Evolutionary conservation across 2,888 invertebrate species (phyloP).

Genomic region (Ophioninae sp.): DNA sequence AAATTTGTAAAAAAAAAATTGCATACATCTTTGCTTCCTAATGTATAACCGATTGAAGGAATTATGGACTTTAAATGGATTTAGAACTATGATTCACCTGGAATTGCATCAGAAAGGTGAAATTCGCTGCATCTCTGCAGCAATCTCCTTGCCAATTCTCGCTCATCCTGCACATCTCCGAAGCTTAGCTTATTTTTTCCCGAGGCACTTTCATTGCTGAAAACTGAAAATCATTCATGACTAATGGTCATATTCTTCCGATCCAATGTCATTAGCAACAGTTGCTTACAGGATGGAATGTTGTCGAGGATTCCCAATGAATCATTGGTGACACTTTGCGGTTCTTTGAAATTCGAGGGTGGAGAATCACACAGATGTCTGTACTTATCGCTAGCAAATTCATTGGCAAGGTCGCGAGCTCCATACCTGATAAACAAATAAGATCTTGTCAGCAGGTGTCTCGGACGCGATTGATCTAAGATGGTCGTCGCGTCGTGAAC

Average conservation of each 20-base stretch:
- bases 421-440: constrained; percentile 36
- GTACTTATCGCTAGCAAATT: constrained; percentile 20
- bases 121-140: constrained; percentile 71
- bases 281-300: constrained; percentile 70
- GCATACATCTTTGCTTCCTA: neutral
- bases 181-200: constrained; percentile 62
- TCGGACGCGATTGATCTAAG: neutral
- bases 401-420: constrained; percentile 13
- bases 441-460: neutral
- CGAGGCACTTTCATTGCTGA: constrained; percentile 65
- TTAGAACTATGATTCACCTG: constrained; percentile 10
- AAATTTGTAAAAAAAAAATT: constrained; percentile 63
- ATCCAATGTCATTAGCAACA: neutral
- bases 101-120: constrained; percentile 31
- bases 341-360: constrained; percentile 37
- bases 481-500: neutral
- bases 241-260: neutral
- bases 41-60: neutral
- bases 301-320: constrained; percentile 75
- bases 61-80: neutral
- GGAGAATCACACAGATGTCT: constrained; percentile 26
- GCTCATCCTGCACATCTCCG: constrained; percentile 64
- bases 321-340: constrained; percentile 62
- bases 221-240: constrained; percentile 65
- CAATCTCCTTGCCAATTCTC: constrained; percentile 74